Base-by-base conservation (phyloP, 1,140 invertebrate species). In the Harlomillsia oculata region DNA sequence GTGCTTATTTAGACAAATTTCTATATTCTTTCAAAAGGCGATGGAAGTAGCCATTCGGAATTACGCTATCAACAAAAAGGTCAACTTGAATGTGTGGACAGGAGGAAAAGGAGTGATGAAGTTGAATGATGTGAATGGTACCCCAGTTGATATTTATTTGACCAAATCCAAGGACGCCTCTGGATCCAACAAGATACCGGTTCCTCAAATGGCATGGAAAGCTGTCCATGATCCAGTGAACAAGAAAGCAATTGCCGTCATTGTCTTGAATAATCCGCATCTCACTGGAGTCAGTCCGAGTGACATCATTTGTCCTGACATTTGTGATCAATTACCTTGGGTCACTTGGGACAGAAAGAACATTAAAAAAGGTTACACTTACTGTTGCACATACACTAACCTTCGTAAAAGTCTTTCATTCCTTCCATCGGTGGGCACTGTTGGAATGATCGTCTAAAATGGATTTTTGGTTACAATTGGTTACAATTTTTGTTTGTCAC, bases 231-330 rank as follows among this genome's bases (percentile, higher is more conserved):
- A 82, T 58, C 70, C 72, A 11, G 52, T 63, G 5, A 70, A 66
- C 2, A 72, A 74, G 40, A 64, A 68, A 2, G 80, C 77, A 2
- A 75, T 77, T 2, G 81, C 76, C 3, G 77, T 82, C 55, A 66
- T 83, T 2, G 76, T 78, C 23, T 71, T 81, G 16, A 83, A 83
- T 67, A 81, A 84, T 69, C 80, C 80, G 0, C 55, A 57, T 26
- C 78, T 28, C 2, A 51, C 41, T 13, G 30, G 28, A 2, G 53
- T 57, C 3, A 50, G 45, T 20, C 23, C 46, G 3, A 40, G 58
- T 11, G 62, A 64, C 37, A 51, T 62, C 8, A 28, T 64, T 39
- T 64, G 63, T 28, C 30, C 32, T 8, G 46, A 56, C 34, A 52
- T 62, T n/a, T 64, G 63, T 30, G 60, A 62, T 41, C 56, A 62